Percentiles rank a stretch among this genome's conserved stretches.
Conservation (phyloP, 1,140 invertebrate species). For the Drosophila hydei region DNA sequence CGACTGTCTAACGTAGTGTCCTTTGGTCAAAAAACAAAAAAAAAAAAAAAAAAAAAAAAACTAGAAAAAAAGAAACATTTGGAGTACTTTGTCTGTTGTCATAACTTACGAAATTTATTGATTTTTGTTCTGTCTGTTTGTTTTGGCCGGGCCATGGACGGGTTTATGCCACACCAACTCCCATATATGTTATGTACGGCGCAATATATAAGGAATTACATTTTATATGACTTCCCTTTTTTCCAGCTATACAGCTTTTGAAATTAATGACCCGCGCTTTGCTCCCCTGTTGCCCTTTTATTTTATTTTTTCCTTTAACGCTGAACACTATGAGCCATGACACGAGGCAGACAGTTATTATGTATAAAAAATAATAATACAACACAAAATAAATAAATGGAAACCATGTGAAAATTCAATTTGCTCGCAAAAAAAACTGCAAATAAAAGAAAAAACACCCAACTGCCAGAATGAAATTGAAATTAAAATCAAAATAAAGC, state of each 20-base stretch:
- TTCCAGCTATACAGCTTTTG: constrained; percentile 38
- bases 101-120: constrained; percentile 73
- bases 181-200: constrained; percentile 24
- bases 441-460: constrained; percentile 1
- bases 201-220: constrained; percentile 50
- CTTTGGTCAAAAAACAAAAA: constrained; percentile 29
- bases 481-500: constrained; percentile 68
- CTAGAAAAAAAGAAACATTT: constrained; percentile 20
- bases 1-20: constrained; percentile 15
- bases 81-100: constrained; percentile 38
- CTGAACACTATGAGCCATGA: constrained; percentile 36
- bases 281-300: background rate
- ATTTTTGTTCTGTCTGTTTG: constrained; percentile 73
- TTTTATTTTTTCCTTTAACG: background rate
- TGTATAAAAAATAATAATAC: background rate
- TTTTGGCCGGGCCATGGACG: constrained; percentile 58
- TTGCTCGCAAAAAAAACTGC: constrained; percentile 49
- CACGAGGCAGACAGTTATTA: constrained; percentile 1
- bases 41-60: constrained; percentile 29
- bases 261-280: constrained; percentile 55
- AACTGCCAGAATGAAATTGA: constrained; percentile 33
- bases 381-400: constrained; percentile 12
- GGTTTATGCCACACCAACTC: constrained; percentile 28
- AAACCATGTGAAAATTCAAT: constrained; percentile 67
- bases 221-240: constrained; percentile 32